Percentiles rank a stretch among this genome's conserved stretches.
Evolutionary conservation across 2,888 invertebrate genomes (phyloP).

Genomic region (Drosophila fungiperda): DNA sequence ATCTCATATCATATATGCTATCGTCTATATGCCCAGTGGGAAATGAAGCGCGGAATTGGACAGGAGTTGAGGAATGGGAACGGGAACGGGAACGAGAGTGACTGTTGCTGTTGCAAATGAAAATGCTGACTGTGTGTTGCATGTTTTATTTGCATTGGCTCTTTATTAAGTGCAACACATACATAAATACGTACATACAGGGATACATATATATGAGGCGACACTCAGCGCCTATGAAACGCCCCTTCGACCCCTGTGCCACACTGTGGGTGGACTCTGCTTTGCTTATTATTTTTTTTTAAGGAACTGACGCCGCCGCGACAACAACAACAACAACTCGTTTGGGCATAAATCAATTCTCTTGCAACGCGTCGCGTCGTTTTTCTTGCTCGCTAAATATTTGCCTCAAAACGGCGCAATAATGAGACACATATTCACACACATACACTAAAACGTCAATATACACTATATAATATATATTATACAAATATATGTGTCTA

Average conservation of each 20-base stretch:
- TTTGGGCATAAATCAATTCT: slow-evolving; percentile 74
- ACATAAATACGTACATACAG: neutral
- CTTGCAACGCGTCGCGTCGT: slow-evolving; percentile 40
- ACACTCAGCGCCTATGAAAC: slow-evolving; percentile 20
- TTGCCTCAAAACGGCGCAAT: slow-evolving; percentile 54
- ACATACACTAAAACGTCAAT: neutral
- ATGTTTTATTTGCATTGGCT: slow-evolving; percentile 46
- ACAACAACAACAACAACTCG: slow-evolving; percentile 39
- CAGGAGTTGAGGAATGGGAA: neutral
- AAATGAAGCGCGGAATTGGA: slow-evolving; percentile 28
- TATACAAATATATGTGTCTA: neutral
- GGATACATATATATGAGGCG: slow-evolving; percentile 26
- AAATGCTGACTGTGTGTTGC: slow-evolving; percentile 29
- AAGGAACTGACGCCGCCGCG: slow-evolving; percentile 27
- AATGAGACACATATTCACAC: slow-evolving; percentile 39
- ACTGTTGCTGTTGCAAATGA: slow-evolving; percentile 46
- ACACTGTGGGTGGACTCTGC: slow-evolving; percentile 20
- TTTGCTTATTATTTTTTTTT: neutral
- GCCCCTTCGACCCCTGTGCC: slow-evolving; percentile 2
- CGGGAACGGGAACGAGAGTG: neutral
- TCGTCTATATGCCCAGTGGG: slow-evolving; percentile 5
- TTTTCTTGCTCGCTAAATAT: slow-evolving; percentile 39
- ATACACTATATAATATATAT: neutral
- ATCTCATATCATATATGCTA: slow-evolving; percentile 2
- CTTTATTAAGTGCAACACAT: slow-evolving; percentile 42